Conservation (phyloP, 2,888 invertebrate species). For the Hydraecia micacea region DNA sequence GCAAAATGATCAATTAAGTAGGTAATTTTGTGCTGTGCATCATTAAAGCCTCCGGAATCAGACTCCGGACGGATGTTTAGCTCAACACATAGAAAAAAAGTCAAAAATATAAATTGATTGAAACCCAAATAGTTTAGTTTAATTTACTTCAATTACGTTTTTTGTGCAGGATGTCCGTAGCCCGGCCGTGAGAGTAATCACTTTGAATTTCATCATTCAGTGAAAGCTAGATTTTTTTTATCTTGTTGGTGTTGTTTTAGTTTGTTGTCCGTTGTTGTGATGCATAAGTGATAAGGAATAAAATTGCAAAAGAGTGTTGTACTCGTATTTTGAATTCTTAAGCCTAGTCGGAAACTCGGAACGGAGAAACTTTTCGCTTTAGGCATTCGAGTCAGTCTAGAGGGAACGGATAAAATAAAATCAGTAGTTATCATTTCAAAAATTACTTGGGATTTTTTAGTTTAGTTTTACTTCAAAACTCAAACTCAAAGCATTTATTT, state of each 20-base stretch:
- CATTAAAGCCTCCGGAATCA: constrained; percentile 4
- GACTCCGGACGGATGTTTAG: neutral
- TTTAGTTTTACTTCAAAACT: neutral
- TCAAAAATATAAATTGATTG: neutral
- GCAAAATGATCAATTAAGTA: neutral
- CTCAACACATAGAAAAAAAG: neutral
- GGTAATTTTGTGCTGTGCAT: neutral
- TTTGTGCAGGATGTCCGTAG: constrained; percentile 82
- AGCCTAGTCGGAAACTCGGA: neutral
- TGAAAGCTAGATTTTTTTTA: constrained; percentile 76
- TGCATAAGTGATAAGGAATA: constrained; percentile 29
- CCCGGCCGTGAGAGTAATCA: constrained; percentile 74
- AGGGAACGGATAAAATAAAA: neutral
- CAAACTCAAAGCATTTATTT: no score
- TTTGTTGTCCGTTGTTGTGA: constrained; percentile 23
- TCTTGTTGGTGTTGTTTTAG: constrained; percentile 26
- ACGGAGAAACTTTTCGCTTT: neutral
- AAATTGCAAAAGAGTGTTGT: neutral
- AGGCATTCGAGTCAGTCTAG: neutral
- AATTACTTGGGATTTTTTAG: neutral
- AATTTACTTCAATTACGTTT: constrained; percentile 82
- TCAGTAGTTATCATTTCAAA: neutral
- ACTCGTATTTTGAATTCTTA: neutral
- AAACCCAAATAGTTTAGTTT: constrained; percentile 59
- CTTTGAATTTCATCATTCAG: constrained; percentile 77